These are phyloP conservation scores for Acromyrmex heyeri DNA, from an alignment of 1,140 invertebrate genomes.

Conservation along the genomic window DNA sequence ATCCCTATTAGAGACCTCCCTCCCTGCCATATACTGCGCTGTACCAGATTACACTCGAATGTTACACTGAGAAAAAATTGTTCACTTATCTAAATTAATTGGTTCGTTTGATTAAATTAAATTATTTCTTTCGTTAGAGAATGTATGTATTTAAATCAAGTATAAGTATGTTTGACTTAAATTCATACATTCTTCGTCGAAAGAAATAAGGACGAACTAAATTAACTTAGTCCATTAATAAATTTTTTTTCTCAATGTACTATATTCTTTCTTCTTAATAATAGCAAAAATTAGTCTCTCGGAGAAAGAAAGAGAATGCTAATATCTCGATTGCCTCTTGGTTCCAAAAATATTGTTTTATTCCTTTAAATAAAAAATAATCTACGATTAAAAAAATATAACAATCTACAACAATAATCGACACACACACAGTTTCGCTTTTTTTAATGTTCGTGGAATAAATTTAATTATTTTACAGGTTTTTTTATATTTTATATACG, in stretches of 20 bases:
- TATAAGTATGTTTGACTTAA: too few relatives aligned
- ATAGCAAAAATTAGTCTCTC: background rate
- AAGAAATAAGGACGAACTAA: too few relatives aligned
- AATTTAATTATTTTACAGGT: background rate
- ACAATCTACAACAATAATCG: background rate
- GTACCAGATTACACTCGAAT: constrained; percentile 19
- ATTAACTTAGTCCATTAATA: too few relatives aligned
- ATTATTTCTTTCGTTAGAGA: too few relatives aligned
- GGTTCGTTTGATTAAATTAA: too few relatives aligned
- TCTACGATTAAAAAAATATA: background rate
- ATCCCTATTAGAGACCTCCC: constrained; percentile 64
- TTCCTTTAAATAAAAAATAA: background rate
- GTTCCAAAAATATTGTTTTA: background rate
- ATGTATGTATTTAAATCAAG: too few relatives aligned
- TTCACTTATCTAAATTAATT: too few relatives aligned
- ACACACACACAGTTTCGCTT: background rate
- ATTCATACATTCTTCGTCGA: too few relatives aligned
- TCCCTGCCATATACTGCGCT: background rate
- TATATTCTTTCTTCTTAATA: background rate
- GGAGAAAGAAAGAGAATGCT: background rate
- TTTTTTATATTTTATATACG: background rate
- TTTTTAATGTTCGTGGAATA: background rate
- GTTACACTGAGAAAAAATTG: too few relatives aligned
- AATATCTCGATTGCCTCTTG: background rate
- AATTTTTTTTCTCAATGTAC: too few relatives aligned